Conservation (phyloP, 2,113 vertebrate genomes). For the Lynx canadensis region DNA sequence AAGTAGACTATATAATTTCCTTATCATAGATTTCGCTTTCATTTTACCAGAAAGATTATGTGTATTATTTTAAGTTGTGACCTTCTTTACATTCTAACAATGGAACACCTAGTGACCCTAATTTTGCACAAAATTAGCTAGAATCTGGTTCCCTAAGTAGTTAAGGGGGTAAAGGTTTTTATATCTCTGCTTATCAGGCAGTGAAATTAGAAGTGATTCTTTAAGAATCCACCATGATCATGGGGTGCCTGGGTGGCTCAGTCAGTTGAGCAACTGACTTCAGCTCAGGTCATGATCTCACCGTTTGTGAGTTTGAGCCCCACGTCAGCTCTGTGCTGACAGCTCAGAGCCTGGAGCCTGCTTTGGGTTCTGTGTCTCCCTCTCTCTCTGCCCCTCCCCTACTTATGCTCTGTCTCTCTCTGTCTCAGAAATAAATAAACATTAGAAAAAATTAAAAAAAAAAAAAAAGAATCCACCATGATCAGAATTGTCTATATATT, state of each 20-base stretch:
- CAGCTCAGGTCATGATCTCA: no score
- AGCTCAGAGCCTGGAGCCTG: no score
- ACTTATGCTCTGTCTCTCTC: no score
- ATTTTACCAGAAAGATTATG: neutral
- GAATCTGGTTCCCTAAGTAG: neutral
- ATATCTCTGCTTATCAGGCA: neutral
- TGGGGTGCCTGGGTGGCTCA: no score
- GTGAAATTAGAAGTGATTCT: neutral
- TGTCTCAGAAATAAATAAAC: no score
- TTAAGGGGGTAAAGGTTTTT: neutral
- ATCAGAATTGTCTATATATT: neutral
- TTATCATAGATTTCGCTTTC: constrained; percentile 9
- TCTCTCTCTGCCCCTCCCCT: no score
- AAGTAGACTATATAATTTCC: neutral
- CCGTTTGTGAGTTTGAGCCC: no score
- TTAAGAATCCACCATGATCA: neutral
- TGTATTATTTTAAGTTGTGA: constrained; percentile 15
- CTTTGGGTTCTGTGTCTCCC: no score
- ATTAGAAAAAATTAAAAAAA: no score
- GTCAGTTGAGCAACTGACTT: no score
- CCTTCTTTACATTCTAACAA: neutral
- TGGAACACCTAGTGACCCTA: neutral
- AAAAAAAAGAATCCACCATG: neutral
- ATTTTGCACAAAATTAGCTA: constrained; percentile 14
- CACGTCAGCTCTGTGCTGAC: no score